These are phyloP conservation scores for Sardinella longiceps DNA, from an alignment of 2,797 vertebrate species.

Conservation along the genomic window DNA sequence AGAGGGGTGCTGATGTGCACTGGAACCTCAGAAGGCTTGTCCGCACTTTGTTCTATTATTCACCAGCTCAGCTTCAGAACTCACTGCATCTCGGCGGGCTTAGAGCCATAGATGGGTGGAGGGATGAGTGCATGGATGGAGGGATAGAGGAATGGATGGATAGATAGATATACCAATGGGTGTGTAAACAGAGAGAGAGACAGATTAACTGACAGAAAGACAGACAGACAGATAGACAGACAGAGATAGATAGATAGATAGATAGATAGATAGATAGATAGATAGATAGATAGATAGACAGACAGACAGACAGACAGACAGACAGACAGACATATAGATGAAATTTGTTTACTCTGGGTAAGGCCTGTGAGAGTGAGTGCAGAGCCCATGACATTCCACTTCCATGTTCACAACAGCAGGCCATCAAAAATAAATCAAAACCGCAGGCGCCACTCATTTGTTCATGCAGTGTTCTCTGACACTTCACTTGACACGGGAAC, in stretches of 20 bases:
- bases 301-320: conserved; percentile 31
- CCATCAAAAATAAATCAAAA: conserved; percentile 70
- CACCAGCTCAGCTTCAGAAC: conserved; percentile 79
- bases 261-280: background rate
- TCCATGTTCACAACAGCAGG: conserved; percentile 61
- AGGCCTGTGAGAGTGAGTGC: conserved; percentile 46
- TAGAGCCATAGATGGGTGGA: conserved; percentile 43
- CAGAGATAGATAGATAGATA: conserved; percentile 30
- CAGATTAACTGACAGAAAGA: conserved; percentile 37
- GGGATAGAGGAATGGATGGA: conserved; percentile 25
- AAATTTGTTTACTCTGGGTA: conserved; percentile 65
- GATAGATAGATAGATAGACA: background rate
- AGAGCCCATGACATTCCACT: conserved; percentile 56
- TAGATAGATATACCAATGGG: conserved; percentile 25
- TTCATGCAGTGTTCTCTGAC: conserved; percentile 62
- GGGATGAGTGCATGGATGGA: conserved; percentile 33
- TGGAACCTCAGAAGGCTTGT: conserved; percentile 76
- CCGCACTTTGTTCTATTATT: conserved; percentile 87
- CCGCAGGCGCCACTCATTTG: conserved; percentile 62
- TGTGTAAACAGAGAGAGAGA: conserved; percentile 41
- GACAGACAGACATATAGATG: conserved; percentile 48
- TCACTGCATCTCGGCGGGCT: conserved; percentile 72
- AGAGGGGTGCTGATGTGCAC: conserved; percentile 71
- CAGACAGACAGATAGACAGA: conserved; percentile 32
- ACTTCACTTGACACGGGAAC: conserved; percentile 37